These are phyloP conservation scores for Alouatta caraya DNA, from an alignment of 2,797 vertebrate genomes.

Conservation along the genomic window DNA sequence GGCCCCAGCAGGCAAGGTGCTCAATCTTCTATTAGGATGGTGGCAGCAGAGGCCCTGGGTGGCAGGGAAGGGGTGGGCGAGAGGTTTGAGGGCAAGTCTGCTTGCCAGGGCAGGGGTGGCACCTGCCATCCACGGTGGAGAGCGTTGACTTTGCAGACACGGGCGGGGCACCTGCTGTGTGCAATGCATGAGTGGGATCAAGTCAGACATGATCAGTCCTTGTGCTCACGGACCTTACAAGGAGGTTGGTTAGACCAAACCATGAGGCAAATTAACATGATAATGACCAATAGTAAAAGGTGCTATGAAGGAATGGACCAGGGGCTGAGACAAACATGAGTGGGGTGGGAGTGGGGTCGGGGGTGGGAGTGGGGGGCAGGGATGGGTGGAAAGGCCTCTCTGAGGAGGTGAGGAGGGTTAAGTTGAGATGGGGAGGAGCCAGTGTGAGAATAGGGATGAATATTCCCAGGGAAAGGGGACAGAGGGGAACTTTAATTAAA, in stretches of 20 bases:
- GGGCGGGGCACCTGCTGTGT: neutral
- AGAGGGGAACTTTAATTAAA: neutral
- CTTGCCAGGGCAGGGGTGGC: neutral
- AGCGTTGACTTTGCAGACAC: neutral
- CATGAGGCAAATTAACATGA: too few species aligned
- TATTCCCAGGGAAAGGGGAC: too few species aligned
- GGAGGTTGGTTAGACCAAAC: fast-evolving
- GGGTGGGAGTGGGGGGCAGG: neutral
- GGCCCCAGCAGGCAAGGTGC: neutral
- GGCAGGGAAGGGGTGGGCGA: neutral
- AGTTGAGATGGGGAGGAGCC: neutral
- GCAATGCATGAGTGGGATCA: neutral
- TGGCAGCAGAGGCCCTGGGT: neutral
- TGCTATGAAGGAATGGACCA: neutral
- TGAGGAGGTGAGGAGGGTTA: neutral
- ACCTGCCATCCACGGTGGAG: neutral
- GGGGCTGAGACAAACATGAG: neutral
- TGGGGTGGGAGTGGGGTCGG: fast-evolving
- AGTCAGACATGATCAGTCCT: neutral
- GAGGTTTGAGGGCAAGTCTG: neutral
- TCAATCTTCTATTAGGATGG: neutral
- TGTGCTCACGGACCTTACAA: fast-evolving
- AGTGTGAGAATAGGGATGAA: neutral
- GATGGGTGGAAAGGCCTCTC: neutral
- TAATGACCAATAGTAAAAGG: neutral